Percentiles rank a stretch among this genome's conserved stretches.
These are phyloP conservation scores for Helicolenus hilgendorfi DNA, from an alignment of 2,797 vertebrate genomes.

Conservation along the genomic window DNA sequence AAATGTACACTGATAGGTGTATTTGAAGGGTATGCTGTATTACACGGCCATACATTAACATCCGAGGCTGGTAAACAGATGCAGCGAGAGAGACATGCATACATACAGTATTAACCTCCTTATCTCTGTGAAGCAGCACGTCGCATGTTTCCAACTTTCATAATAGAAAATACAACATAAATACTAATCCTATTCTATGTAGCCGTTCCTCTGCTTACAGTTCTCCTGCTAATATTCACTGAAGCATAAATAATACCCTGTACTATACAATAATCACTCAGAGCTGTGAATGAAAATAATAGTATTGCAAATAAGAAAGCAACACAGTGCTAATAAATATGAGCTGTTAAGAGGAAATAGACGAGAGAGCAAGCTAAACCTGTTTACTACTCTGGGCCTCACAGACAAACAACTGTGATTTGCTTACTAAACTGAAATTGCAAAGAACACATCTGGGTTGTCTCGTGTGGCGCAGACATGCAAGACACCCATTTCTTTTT, in stretches of 20 bases:
- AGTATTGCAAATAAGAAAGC: background rate
- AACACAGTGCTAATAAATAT: background rate
- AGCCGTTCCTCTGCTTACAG: background rate
- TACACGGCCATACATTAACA: background rate
- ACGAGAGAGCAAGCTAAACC: background rate
- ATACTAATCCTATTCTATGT: constrained; percentile 2
- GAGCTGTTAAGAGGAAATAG: background rate
- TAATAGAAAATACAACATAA: background rate
- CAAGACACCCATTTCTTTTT: background rate
- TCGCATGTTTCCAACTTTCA: constrained; percentile 3
- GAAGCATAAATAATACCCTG: background rate
- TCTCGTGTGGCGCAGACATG: background rate
- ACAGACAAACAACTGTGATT: background rate
- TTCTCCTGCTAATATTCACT: constrained; percentile 1
- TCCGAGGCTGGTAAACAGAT: background rate
- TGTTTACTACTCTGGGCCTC: background rate
- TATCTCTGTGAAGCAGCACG: background rate
- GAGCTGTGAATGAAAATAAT: constrained; percentile 9
- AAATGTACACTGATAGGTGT: constrained; percentile 34
- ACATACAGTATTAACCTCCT: background rate
- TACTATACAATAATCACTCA: constrained; percentile 10
- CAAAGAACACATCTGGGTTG: background rate
- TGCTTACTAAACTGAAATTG: constrained; percentile 13
- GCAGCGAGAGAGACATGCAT: background rate
- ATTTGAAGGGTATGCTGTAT: constrained; percentile 29